phyloP scores from a whole-genome alignment of 30 jellyfish, hydroid and myxozoan genomes.

The Clytia hemisphaerica region DNA sequence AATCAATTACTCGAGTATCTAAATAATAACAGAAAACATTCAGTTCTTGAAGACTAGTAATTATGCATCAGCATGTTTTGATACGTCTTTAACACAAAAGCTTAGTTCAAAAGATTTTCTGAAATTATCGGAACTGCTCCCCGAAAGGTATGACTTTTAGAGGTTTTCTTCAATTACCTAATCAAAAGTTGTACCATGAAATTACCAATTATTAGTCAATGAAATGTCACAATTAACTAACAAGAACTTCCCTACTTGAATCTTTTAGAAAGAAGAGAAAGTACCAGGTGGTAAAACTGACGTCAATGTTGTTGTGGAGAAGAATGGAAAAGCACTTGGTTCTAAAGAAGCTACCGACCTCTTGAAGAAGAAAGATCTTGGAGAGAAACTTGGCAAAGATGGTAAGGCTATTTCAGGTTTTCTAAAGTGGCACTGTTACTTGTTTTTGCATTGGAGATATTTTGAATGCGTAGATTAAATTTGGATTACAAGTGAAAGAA shows the following conservation, averaged over 20 bases:
- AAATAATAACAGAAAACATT: no score
- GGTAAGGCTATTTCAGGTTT: not conserved
- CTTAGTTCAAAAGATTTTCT: no score
- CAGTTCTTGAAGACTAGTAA: no score
- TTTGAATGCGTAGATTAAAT: conserved; percentile 41
- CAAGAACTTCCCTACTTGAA: not conserved
- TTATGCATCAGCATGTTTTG: no score
- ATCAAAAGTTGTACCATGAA: conserved; percentile 9
- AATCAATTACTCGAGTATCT: no score
- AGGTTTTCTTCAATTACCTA: conserved; percentile 11
- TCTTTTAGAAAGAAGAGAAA: no score
- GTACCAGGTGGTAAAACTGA: not conserved
- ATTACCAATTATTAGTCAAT: not conserved
- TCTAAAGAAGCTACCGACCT: conserved; percentile 51
- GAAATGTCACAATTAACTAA: no score
- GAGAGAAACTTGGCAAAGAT: not conserved
- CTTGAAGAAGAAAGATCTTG: conserved; percentile 31
- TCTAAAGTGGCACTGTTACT: not conserved
- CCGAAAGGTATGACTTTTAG: no score
- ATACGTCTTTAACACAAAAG: no score
- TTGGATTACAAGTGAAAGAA: conserved; percentile 43
- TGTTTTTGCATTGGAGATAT: conserved; percentile 4
- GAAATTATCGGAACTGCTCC: no score
- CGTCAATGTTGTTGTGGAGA: conserved; percentile 35
- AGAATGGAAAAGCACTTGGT: conserved; percentile 36